Conservation (phyloP, 2,113 vertebrate species). For the Hyaena hyaena region DNA sequence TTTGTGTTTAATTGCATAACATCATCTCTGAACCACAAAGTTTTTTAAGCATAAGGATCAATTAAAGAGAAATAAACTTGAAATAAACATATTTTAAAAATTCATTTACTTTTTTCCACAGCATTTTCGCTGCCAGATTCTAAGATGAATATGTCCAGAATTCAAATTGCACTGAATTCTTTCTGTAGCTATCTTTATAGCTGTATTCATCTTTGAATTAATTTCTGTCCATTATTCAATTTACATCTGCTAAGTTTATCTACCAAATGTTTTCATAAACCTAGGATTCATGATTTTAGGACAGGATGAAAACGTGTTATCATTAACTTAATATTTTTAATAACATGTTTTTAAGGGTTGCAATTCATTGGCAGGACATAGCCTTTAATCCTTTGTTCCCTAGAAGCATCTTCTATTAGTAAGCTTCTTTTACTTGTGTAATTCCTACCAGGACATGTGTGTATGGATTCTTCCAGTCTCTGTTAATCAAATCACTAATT, state of each 20-base stretch:
- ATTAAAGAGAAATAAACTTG: not conserved
- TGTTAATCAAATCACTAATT: not conserved
- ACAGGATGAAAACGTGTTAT: not conserved
- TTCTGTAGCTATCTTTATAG: not conserved
- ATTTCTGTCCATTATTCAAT: not conserved
- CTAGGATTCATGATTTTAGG: not conserved
- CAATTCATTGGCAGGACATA: not conserved
- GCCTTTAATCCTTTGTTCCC: not conserved
- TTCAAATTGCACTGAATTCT: not conserved
- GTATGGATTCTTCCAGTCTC: not conserved
- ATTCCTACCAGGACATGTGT: not conserved
- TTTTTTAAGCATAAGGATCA: not conserved
- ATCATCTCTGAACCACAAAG: not conserved
- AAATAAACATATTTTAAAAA: not conserved
- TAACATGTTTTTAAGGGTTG: not conserved
- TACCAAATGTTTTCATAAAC: not conserved
- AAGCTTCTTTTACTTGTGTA: not conserved
- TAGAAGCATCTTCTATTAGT: not conserved
- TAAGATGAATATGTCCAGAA: not conserved
- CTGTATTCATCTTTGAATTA: not conserved
- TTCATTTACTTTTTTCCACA: not conserved
- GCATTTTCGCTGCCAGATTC: not conserved
- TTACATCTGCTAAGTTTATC: not conserved
- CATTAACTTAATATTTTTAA: constrained; percentile 4
- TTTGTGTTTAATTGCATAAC: not conserved